phyloP scores from a whole-genome alignment of 2,113 vertebrate species.

The Corythoichthys haematopterus region DNA sequence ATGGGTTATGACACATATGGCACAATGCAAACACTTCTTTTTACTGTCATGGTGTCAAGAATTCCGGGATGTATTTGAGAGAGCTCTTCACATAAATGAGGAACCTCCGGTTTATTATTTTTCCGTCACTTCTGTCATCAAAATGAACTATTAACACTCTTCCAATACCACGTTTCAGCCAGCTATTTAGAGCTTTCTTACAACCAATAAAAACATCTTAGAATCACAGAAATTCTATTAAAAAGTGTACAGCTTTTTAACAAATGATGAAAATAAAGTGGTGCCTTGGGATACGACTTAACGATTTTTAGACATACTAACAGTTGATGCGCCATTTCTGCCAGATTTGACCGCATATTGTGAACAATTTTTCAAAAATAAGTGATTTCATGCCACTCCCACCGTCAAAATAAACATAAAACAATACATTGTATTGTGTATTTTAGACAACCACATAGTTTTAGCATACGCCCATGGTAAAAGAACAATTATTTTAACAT shows the following conservation, averaged over 20 bases:
- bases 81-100: constrained; percentile 49
- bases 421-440: no score
- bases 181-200: constrained; percentile 27
- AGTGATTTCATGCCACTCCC: no score
- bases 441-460: no score
- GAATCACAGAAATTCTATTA: neutral
- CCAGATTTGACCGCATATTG: no score
- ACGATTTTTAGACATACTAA: no score
- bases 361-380: no score
- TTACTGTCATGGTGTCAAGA: constrained; percentile 29
- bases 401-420: no score
- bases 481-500: neutral
- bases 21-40: constrained; percentile 54
- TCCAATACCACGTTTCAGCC: constrained; percentile 35
- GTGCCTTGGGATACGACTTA: neutral
- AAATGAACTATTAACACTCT: constrained; percentile 35
- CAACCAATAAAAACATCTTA: constrained; percentile 28
- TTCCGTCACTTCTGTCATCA: constrained; percentile 50
- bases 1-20: constrained; percentile 6
- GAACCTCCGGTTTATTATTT: constrained; percentile 59
- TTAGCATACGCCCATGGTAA: neutral
- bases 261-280: neutral
- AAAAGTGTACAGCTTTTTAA: neutral
- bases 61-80: constrained; percentile 60
- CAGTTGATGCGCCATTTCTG: no score